A percentile compares a stretch with the other conserved stretches of the same genome.
Conservation (phyloP, 2,797 vertebrate genomes). For the Sebastes taczanowskii region DNA sequence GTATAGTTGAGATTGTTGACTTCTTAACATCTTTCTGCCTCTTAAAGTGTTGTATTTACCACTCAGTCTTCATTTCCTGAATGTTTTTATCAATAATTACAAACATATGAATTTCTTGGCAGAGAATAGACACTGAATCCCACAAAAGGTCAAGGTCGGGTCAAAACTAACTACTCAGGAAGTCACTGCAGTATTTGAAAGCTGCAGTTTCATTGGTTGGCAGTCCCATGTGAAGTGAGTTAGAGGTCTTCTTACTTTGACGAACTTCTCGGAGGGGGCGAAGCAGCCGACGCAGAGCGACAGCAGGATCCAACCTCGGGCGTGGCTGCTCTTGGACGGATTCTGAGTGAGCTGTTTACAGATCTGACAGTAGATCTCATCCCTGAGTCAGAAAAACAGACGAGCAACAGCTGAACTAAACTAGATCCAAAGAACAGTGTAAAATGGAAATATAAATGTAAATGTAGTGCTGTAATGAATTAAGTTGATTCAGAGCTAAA, state of each 20-base stretch:
- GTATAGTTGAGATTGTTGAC: too few relatives aligned
- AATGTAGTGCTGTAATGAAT: not conserved
- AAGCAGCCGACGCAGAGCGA: conserved; percentile 97
- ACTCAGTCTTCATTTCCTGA: not conserved
- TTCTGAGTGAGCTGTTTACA: conserved; percentile 97
- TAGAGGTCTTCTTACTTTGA: conserved; percentile 85
- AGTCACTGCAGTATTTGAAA: not conserved
- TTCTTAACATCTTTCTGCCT: not conserved
- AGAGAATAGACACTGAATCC: not conserved
- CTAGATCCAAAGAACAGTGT: not conserved
- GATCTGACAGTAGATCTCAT: conserved; percentile 99
- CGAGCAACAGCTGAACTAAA: not conserved
- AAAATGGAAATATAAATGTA: too few relatives aligned
- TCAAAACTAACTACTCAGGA: not conserved
- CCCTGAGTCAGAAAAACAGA: conserved; percentile 76
- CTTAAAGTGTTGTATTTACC: not conserved
- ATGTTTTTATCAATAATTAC: not conserved
- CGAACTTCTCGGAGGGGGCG: conserved; percentile 95
- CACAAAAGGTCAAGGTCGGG: too few relatives aligned
- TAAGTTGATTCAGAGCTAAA: too few relatives aligned
- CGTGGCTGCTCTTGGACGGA: conserved; percentile 96
- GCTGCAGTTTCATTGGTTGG: not conserved
- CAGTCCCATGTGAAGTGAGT: not conserved
- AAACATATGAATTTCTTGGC: not conserved
- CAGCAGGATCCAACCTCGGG: conserved; percentile 97